Percentiles rank a stretch among this genome's conserved stretches.
These are phyloP conservation scores for Epinotia nisella DNA, from an alignment of 2,888 invertebrate genomes.

Conservation along the genomic window DNA sequence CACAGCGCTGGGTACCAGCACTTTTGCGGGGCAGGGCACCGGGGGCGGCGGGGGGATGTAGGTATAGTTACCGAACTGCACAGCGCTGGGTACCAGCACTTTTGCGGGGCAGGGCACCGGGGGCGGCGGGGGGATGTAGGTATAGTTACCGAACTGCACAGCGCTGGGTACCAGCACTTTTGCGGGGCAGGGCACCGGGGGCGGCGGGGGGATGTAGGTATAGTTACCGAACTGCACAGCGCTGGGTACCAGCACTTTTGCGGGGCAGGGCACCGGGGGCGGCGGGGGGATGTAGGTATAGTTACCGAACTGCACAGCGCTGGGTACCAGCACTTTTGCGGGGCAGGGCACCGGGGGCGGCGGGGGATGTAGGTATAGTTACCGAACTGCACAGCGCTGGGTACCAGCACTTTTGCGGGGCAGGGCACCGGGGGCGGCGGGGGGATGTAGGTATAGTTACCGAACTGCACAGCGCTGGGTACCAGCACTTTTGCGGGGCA, in stretches of 20 bases:
- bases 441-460: constrained; percentile 60
- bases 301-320: constrained; percentile 68
- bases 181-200: constrained; percentile 67
- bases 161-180: constrained; percentile 64
- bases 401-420: constrained; percentile 68
- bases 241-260: constrained; percentile 66
- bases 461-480: constrained; percentile 65
- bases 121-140: constrained; percentile 32
- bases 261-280: constrained; percentile 65
- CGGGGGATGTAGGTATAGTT: constrained; percentile 48
- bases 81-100: constrained; percentile 60
- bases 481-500: constrained; percentile 71
- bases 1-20: constrained; percentile 61
- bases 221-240: constrained; percentile 67
- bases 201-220: constrained; percentile 29
- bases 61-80: constrained; percentile 68
- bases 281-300: constrained; percentile 37
- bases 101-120: constrained; percentile 72
- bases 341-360: constrained; percentile 64
- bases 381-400: constrained; percentile 68
- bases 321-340: constrained; percentile 66
- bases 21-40: constrained; percentile 73
- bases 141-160: constrained; percentile 67
- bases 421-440: constrained; percentile 59
- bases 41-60: constrained; percentile 34